phyloP scores from a whole-genome alignment of 2,113 vertebrate species.

The Brienomyrus brachyistius region DNA sequence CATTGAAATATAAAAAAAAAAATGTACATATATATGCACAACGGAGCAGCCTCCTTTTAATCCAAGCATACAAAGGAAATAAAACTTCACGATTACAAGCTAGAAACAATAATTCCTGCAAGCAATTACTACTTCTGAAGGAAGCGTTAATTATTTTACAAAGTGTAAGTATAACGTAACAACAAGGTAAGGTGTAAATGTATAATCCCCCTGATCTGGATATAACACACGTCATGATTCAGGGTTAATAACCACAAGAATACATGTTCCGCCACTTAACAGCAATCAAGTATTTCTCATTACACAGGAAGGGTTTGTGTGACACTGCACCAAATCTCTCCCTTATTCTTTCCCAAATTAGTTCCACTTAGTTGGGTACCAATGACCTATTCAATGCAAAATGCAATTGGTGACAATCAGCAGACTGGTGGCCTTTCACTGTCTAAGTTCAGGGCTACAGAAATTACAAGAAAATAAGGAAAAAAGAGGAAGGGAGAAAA shows the following conservation, averaged over 20 bases:
- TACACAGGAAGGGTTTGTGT: conserved; percentile 64
- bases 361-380: conserved; percentile 83
- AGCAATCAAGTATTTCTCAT: conserved; percentile 64
- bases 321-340: conserved; percentile 68
- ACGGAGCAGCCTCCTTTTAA: background rate
- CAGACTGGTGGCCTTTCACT: conserved; percentile 58
- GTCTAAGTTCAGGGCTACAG: conserved; percentile 49
- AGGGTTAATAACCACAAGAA: conserved; percentile 28
- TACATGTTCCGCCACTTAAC: conserved; percentile 46
- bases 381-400: conserved; percentile 82
- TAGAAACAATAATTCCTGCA: background rate
- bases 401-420: conserved; percentile 64
- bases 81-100: background rate
- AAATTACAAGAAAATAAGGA: conserved; percentile 54
- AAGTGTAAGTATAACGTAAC: background rate
- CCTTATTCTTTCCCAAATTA: conserved; percentile 80
- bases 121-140: background rate
- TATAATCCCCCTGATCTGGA: background rate
- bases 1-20: background rate
- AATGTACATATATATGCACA: background rate
- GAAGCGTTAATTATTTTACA: background rate
- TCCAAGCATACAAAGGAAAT: background rate
- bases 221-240: background rate
- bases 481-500: conserved; percentile 51
- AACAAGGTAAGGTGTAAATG: background rate